Evolutionary conservation across 1,140 invertebrate genomes (phyloP).

Genomic region (Leptinotarsa undecemlineata): DNA sequence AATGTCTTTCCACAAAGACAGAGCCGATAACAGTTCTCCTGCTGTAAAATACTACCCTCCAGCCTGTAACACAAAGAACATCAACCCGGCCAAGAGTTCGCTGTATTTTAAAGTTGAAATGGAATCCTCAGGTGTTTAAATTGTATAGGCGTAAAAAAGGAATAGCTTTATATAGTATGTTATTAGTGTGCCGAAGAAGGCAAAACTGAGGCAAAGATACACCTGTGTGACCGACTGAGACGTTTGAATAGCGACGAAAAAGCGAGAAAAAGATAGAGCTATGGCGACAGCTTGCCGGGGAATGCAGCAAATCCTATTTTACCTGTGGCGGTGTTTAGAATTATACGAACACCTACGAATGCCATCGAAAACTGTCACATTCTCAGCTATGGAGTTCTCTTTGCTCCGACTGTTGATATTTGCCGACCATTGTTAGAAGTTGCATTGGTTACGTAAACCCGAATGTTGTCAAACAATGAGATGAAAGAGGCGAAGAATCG

Average conservation of each 20-base stretch:
- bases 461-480: constrained; percentile 31
- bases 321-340: constrained; percentile 41
- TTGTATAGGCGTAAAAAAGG: constrained; percentile 41
- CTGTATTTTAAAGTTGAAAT: constrained; percentile 36
- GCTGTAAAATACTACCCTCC: neutral
- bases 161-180: constrained; percentile 45
- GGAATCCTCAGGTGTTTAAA: constrained; percentile 39
- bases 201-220: constrained; percentile 40
- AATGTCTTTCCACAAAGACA: neutral
- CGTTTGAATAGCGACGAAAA: neutral
- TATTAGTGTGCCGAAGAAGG: constrained; percentile 44
- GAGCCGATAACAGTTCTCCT: no score
- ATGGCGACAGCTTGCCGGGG: constrained; percentile 47
- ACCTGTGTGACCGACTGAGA: constrained; percentile 38
- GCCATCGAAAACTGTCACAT: constrained; percentile 22
- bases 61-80: neutral
- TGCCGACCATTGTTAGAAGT: constrained; percentile 21
- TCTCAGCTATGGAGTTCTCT: constrained; percentile 3
- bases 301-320: constrained; percentile 50
- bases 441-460: constrained; percentile 21
- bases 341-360: constrained; percentile 27
- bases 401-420: constrained; percentile 26
- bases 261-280: constrained; percentile 36
- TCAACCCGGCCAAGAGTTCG: neutral
- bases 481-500: constrained; percentile 6